These are phyloP conservation scores for Sepioteuthis lessoniana DNA, from an alignment of 2,888 invertebrate species.

Conservation along the genomic window DNA sequence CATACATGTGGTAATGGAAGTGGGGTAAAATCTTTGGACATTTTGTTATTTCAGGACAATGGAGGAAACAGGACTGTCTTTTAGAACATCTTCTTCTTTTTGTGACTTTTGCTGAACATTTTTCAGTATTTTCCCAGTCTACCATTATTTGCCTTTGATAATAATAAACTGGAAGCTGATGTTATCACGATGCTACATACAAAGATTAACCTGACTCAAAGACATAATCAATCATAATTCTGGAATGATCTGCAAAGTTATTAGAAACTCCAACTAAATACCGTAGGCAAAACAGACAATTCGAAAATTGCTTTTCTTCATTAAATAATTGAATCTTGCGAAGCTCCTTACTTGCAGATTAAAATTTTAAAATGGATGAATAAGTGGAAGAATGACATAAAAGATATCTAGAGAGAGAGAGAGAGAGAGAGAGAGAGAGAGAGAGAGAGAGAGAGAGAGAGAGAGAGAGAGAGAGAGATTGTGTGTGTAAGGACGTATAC, in stretches of 20 bases:
- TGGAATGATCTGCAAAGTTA: background rate
- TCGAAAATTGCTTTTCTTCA: background rate
- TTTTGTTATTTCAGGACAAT: too few species aligned
- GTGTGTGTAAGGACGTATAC: too few species aligned
- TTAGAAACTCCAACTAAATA: background rate
- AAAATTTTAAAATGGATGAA: background rate
- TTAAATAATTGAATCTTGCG: background rate
- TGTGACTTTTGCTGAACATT: background rate
- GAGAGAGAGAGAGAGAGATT: too few species aligned
- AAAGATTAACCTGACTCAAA: background rate
- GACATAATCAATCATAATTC: background rate
- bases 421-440: too few species aligned
- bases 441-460: too few species aligned
- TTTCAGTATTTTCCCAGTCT: background rate
- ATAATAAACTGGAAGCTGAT: background rate
- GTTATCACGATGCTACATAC: background rate
- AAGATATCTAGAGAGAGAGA: too few species aligned
- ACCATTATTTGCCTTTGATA: background rate
- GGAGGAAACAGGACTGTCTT: too few species aligned
- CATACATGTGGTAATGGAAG: too few species aligned
- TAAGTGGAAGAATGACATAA: background rate
- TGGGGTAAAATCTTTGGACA: too few species aligned
- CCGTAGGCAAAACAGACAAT: conserved; percentile 16
- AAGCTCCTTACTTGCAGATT: too few species aligned
- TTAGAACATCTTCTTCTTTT: background rate